phyloP scores from a whole-genome alignment of 2,888 invertebrate genomes.

The Drosophila lutescens region DNA sequence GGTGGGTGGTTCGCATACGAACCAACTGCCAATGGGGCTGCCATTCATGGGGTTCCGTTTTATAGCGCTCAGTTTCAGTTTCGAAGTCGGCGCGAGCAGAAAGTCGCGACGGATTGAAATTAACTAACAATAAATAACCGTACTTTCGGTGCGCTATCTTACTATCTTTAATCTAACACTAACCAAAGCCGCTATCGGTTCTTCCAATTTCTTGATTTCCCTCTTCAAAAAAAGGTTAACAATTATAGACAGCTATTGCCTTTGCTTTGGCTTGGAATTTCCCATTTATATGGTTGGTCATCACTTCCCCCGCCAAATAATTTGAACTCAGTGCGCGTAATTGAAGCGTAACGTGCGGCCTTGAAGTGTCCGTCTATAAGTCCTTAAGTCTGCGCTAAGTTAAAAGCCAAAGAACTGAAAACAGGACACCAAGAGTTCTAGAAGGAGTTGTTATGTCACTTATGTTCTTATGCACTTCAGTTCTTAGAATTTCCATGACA shows the following conservation, averaged over 20 bases:
- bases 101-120: constrained; percentile 47
- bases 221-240: constrained; percentile 8
- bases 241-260: not conserved
- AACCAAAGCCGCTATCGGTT: constrained; percentile 19
- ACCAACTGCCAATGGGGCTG: constrained; percentile 63
- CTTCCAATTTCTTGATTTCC: constrained; percentile 13
- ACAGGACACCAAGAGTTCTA: not conserved
- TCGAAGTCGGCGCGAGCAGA: constrained; percentile 69
- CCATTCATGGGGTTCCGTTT: constrained; percentile 42
- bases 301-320: constrained; percentile 34
- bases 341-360: constrained; percentile 29
- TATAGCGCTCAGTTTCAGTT: constrained; percentile 59
- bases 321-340: constrained; percentile 39
- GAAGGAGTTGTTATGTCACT: constrained; percentile 56
- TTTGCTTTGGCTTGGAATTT: constrained; percentile 1
- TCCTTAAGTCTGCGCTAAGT: constrained; percentile 5
- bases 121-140: constrained; percentile 38
- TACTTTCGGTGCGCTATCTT: constrained; percentile 52
- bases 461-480: not conserved
- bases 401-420: constrained; percentile 7
- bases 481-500: constrained; percentile 8
- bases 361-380: constrained; percentile 9
- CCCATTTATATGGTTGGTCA: not conserved
- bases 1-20: constrained; percentile 37
- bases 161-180: constrained; percentile 43